Base-by-base conservation (phyloP, 30 jellyfish, hydroid and myxozoan species). In the Phacellophora camtschatica region DNA sequence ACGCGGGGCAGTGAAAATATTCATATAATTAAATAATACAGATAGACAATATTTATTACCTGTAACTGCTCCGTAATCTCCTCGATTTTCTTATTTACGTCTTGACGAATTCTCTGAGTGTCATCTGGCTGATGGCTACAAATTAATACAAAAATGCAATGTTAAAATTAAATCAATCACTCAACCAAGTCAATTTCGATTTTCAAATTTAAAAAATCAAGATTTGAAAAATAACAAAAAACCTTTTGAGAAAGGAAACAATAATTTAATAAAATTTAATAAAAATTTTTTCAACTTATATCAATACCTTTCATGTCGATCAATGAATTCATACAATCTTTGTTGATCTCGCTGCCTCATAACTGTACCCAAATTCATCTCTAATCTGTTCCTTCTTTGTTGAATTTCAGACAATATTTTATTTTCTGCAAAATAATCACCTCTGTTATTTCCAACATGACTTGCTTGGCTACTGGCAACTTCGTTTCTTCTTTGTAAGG, bases 11-110 rank as follows among this genome's bases (percentile, higher is more conserved):
- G n/a, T n/a, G n/a, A n/a, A n/a, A n/a, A n/a, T n/a, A n/a, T n/a
- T n/a, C n/a, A n/a, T n/a, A n/a, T n/a, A n/a, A n/a, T n/a, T n/a
- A n/a, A n/a, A n/a, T n/a, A n/a, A n/a, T 8, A 46, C 18, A 3
- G 25, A 46, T 12, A 46, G 61, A 46, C n/a, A 39, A 46, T 1
- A 12, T 46, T 8, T 8, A 90, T 3, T 12, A 86, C 96, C 77
- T 86, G 57, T 20, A 86, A 39, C 51, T 86, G 90, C 0, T 68
- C 64, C 11, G 87, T 62, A 5, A 86, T 86, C 50, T 86, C 92
- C 35, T 77, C 65, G 67, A 86, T 86, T 35, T 71, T 76, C 39
- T 72, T 77, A 49, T 76, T 83, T 57, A 86, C 92, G 13, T 71
- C 68, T 31, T 29, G 81, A 11, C 88, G 77, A 13, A 86, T 66